Evolutionary conservation across 2,113 vertebrate genomes (phyloP).

Genomic region (Nannospalax galili): DNA sequence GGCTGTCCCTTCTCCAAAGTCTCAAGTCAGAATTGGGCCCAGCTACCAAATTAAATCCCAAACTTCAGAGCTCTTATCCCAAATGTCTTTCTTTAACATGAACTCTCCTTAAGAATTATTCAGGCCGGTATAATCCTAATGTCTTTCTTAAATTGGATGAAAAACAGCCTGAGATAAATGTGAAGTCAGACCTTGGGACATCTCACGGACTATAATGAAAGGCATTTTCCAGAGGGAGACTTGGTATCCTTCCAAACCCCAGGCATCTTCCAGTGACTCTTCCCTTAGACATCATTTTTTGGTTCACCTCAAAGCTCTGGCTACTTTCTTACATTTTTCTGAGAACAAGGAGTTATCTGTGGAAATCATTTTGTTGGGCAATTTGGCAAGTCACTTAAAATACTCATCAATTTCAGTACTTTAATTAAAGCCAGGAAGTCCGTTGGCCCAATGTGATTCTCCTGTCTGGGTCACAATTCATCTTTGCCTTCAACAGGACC

Average conservation of each 20-base stretch:
- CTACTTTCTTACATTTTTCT: conserved; percentile 70
- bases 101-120: conserved; percentile 50
- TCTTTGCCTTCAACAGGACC: conserved; percentile 42
- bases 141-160: neutral
- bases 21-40: conserved; percentile 12
- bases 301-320: conserved; percentile 75
- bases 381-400: conserved; percentile 69
- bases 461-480: conserved; percentile 48
- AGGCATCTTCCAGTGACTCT: conserved; percentile 59
- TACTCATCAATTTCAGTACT: conserved; percentile 71
- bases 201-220: conserved; percentile 33
- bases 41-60: conserved; percentile 50
- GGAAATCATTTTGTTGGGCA: conserved; percentile 71
- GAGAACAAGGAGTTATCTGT: conserved; percentile 70
- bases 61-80: conserved; percentile 42
- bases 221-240: conserved; percentile 42
- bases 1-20: conserved; percentile 4
- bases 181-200: neutral
- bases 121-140: neutral
- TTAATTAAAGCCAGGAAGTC: conserved; percentile 78
- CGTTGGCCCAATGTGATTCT: neutral
- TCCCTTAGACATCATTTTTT: conserved; percentile 72
- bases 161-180: conserved; percentile 15
- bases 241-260: conserved; percentile 66
- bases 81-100: conserved; percentile 52